These are phyloP conservation scores for Mixornis gularis DNA, from an alignment of 2,113 vertebrate species.

Conservation along the genomic window DNA sequence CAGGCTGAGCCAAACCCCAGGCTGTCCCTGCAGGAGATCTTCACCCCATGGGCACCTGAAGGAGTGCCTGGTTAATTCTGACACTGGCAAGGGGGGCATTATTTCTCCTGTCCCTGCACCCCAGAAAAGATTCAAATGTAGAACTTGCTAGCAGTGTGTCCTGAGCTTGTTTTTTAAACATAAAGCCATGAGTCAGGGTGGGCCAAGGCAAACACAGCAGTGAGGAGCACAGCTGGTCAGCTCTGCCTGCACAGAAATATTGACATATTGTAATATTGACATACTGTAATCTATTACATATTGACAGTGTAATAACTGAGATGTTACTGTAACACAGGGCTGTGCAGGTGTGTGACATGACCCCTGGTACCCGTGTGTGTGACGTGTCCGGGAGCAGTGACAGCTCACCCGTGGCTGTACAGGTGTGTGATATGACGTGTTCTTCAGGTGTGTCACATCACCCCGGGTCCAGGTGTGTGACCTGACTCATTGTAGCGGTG, in stretches of 20 bases:
- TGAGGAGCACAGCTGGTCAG: neutral
- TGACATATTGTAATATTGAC: neutral
- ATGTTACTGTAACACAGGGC: neutral
- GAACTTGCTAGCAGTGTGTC: neutral
- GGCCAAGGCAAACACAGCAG: neutral
- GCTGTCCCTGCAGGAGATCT: too few species aligned
- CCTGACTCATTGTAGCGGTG: neutral
- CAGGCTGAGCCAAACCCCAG: neutral
- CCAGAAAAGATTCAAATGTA: neutral
- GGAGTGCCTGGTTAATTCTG: neutral
- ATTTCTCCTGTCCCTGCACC: neutral
- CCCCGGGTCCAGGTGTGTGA: neutral
- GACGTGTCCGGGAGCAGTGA: neutral
- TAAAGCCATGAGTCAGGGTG: neutral
- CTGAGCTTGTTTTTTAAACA: neutral
- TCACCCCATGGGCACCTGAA: fast-evolving
- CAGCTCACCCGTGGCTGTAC: fast-evolving
- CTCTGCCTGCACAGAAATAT: neutral
- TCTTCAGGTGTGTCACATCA: neutral
- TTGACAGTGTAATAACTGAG: fast-evolving
- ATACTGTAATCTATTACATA: neutral
- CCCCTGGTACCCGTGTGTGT: neutral
- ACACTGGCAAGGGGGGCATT: neutral
- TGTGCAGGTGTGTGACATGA: neutral
- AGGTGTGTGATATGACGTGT: neutral